Conservation (phyloP, 2,888 invertebrate genomes). For the Netelia fuscicornis region DNA sequence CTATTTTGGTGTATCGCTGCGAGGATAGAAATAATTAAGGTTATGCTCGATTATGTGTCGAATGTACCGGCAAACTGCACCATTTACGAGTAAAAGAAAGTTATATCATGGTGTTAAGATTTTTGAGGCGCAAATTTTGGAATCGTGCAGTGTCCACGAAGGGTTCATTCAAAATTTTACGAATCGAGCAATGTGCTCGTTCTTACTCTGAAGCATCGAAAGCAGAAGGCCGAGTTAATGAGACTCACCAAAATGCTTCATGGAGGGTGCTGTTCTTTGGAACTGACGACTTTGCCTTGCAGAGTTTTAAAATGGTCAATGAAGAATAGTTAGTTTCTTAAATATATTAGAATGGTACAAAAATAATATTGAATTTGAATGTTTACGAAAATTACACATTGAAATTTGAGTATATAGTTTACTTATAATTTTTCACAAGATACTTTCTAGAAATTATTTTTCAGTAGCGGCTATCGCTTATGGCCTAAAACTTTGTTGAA, state of each 20-base stretch:
- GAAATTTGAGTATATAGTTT: too few relatives aligned
- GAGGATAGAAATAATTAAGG: constrained; percentile 31
- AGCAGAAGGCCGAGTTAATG: neutral
- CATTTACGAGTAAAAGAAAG: constrained; percentile 40
- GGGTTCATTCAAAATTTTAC: neutral
- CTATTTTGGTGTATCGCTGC: neutral
- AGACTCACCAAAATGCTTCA: constrained; percentile 71
- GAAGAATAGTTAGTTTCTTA: constrained; percentile 87
- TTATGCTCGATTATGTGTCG: constrained; percentile 36
- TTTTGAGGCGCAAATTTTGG: constrained; percentile 39
- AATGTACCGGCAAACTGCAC: constrained; percentile 41
- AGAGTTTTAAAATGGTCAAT: constrained; percentile 90
- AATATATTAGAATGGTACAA: constrained; percentile 8
- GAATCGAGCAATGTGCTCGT: constrained; percentile 15
- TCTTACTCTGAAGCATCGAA: neutral
- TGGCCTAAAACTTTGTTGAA: too few relatives aligned
- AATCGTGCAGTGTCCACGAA: constrained; percentile 27
- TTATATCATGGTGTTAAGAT: constrained; percentile 48
- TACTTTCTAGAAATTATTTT: too few relatives aligned
- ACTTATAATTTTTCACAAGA: too few relatives aligned
- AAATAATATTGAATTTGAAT: too few relatives aligned
- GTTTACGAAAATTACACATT: too few relatives aligned
- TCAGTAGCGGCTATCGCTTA: too few relatives aligned
- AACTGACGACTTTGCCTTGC: constrained; percentile 92
- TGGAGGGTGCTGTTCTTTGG: constrained; percentile 94